Conservation (phyloP, 2,797 vertebrate species). For the Artibeus jamaicensis region DNA sequence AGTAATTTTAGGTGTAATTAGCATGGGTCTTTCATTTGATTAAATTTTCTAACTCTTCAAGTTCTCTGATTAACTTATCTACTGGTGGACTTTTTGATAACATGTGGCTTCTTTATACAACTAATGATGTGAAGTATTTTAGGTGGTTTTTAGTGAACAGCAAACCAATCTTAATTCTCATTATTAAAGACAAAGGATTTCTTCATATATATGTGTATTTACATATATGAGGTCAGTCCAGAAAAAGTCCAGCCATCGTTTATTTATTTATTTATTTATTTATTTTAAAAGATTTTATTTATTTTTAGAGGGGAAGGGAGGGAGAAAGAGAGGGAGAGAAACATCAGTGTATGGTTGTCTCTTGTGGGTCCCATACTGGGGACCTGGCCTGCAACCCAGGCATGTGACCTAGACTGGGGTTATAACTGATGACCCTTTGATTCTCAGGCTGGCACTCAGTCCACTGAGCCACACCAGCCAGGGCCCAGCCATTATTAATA, state of each 20-base stretch:
- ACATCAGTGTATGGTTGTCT: too few species aligned
- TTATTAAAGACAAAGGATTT: constrained; percentile 32
- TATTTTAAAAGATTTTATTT: too few species aligned
- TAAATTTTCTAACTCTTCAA: constrained; percentile 62
- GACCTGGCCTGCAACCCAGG: too few species aligned
- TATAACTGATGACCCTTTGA: too few species aligned
- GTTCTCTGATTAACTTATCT: constrained; percentile 62
- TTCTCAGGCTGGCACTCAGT: too few species aligned
- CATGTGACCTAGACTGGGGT: too few species aligned
- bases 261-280: too few species aligned
- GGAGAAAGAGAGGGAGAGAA: too few species aligned
- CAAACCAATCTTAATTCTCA: constrained; percentile 42
- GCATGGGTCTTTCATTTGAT: constrained; percentile 51
- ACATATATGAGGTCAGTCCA: not conserved
- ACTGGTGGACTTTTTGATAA: constrained; percentile 48
- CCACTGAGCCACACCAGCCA: too few species aligned
- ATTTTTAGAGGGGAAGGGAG: too few species aligned
- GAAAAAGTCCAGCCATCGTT: not conserved
- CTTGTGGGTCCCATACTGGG: too few species aligned
- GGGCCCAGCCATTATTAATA: not conserved
- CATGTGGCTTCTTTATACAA: constrained; percentile 12
- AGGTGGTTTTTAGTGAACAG: constrained; percentile 46
- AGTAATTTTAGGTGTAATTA: constrained; percentile 47
- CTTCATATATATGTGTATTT: not conserved
- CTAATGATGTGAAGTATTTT: constrained; percentile 39